Base-by-base conservation (phyloP, 1,140 invertebrate species). In the Listronotus oregonensis region DNA sequence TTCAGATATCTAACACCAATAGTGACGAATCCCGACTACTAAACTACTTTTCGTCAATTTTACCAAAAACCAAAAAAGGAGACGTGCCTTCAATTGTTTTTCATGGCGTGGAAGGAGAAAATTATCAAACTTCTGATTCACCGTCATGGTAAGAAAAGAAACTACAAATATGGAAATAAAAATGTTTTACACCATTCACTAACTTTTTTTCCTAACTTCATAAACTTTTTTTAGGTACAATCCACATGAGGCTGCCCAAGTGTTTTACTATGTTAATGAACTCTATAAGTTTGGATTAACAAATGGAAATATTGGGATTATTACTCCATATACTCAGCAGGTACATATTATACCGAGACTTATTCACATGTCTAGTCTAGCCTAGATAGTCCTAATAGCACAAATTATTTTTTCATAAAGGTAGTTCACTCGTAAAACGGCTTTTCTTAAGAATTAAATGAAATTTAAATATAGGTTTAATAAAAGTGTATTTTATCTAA, bases 241-340 rank as follows among this genome's bases (percentile, higher is more conserved):
- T 83, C 86, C 86, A 0, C 82, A 87, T 51, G 96, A 98, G 83
- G 91, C 89, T 0, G 83, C 87, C 3, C 87, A 89, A 81, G 83
- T 92, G 6, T 82, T 85, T 62, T 75, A 82, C 37, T 88, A 88
- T 64, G 62, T 82, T 4, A 78, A 79, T 54, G 69, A 75, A 57
- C 73, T 94, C 0, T 91, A 87, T 75, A 85, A 86, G 49, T 78
- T 80, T 44, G 85, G 88, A 31, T 66, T 96, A 9, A 75, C 68
- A 4, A 77, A 85, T 49, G 80, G 87, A 51, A 88, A 96, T 73
- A 91, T 98, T 76, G 96, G 96, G 6, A 90, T 99, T 64, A 93
- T 99, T 56, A 92, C 95, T 6, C 95, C 96, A 0, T 99, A 99
- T 79, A 80, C 87, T 62, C 93, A 93, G 78, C 96, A 98, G 85